A percentile compares a stretch with the other conserved stretches of the same genome.
Conservation (phyloP, 2,888 invertebrate genomes). For the Cerastoderma edule region DNA sequence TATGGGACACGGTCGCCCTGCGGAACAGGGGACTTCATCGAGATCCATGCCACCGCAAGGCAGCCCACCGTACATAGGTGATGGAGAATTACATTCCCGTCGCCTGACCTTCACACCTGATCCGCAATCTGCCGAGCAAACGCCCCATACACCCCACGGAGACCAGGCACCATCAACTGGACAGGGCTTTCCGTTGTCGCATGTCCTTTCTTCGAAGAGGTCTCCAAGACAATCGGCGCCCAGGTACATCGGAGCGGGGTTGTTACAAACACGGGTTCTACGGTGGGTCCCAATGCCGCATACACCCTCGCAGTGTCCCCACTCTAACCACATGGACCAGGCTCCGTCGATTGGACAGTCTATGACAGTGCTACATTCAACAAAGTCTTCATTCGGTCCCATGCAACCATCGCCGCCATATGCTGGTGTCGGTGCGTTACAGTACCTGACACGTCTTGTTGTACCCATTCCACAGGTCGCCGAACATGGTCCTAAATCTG, state of each 20-base stretch:
- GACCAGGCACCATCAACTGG: slow-evolving; percentile 45
- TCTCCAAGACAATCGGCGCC: slow-evolving; percentile 32
- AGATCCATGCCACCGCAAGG: slow-evolving; percentile 23
- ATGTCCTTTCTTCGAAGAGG: slow-evolving; percentile 25
- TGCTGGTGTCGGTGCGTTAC: slow-evolving; percentile 38
- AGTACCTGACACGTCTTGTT: slow-evolving; percentile 14
- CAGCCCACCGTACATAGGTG: slow-evolving; percentile 29
- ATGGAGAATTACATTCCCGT: slow-evolving; percentile 31
- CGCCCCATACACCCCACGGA: slow-evolving; percentile 27
- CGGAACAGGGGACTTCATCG: slow-evolving; percentile 20
- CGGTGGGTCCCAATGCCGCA: slow-evolving; percentile 34
- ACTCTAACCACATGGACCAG: slow-evolving; percentile 41
- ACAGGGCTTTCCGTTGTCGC: slow-evolving; percentile 27
- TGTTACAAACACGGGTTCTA: slow-evolving; percentile 24
- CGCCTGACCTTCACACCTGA: slow-evolving; percentile 10
- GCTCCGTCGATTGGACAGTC: slow-evolving; percentile 41
- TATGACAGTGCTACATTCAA: slow-evolving; percentile 25
- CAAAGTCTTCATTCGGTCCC: slow-evolving; percentile 14
- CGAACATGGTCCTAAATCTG: slow-evolving; percentile 14
- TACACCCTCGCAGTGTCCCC: slow-evolving; percentile 23
- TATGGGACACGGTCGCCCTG: slow-evolving; percentile 28
- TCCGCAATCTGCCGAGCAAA: slow-evolving; percentile 39
- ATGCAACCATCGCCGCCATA: slow-evolving; percentile 34
- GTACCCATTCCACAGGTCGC: slow-evolving; percentile 33
- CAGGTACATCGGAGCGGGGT: slow-evolving; percentile 26